A percentile compares a stretch with the other conserved stretches of the same genome.
phyloP scores from a whole-genome alignment of 2,888 invertebrate species.

The Trichogramma evanescens region DNA sequence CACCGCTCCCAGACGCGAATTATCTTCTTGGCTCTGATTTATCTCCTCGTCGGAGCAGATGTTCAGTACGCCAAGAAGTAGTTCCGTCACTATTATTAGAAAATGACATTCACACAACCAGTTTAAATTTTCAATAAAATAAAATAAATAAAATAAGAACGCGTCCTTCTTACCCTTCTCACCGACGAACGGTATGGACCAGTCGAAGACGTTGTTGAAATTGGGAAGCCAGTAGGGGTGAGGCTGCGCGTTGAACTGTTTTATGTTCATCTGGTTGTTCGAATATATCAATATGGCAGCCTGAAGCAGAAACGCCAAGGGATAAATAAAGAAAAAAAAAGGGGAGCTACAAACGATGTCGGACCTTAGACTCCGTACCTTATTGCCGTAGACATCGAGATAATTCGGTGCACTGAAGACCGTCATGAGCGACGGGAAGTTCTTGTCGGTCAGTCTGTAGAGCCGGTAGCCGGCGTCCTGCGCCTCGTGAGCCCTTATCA shows the following conservation, averaged over 20 bases:
- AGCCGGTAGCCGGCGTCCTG: conserved; percentile 13
- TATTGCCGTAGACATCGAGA: conserved; percentile 15
- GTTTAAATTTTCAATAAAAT: not conserved
- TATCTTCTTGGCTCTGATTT: not conserved
- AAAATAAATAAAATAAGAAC: not conserved
- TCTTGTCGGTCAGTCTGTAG: not conserved
- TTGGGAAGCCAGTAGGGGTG: conserved; percentile 22
- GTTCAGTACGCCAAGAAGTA: conserved; percentile 6
- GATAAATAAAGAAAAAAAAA: not conserved
- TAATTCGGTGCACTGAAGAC: conserved; percentile 21
- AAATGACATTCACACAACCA: not conserved
- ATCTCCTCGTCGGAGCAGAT: conserved; percentile 18
- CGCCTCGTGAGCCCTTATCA: conserved; percentile 20
- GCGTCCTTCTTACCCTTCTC: conserved; percentile 9
- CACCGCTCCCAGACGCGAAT: conserved; percentile 43
- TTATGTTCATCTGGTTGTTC: conserved; percentile 9
- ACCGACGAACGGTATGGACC: conserved; percentile 18
- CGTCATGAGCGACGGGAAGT: conserved; percentile 17
- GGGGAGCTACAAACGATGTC: not conserved
- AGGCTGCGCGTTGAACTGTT: conserved; percentile 3
- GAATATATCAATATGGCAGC: conserved; percentile 12
- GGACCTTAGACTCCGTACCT: not conserved
- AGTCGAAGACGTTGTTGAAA: conserved; percentile 10
- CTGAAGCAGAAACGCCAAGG: conserved; percentile 1
- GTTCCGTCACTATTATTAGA: conserved; percentile 8